phyloP scores from a whole-genome alignment of 1,140 invertebrate species.

The Varroa destructor region DNA sequence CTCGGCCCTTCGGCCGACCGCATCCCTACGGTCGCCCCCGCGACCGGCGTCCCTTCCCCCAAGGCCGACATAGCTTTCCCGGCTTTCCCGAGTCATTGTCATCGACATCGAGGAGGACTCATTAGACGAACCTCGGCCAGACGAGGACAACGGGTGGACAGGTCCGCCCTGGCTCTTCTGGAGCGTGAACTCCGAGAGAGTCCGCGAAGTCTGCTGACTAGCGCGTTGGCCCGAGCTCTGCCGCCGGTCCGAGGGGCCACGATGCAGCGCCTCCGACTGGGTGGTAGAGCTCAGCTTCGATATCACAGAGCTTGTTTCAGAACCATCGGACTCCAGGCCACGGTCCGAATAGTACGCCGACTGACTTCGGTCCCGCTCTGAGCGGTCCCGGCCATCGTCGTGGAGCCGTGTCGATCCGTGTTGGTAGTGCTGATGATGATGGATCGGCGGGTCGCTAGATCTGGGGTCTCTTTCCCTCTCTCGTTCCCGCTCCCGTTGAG shows the following conservation, averaged over 20 bases:
- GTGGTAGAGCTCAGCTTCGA: conserved; percentile 35
- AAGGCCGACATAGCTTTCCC: too few species aligned
- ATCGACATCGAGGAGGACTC: conserved; percentile 18
- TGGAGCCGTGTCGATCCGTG: conserved; percentile 16
- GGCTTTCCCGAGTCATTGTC: conserved; percentile 20
- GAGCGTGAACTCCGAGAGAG: conserved; percentile 21
- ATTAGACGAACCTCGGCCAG: conserved; percentile 28
- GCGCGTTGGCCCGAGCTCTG: conserved; percentile 13
- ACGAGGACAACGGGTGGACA: conserved; percentile 26
- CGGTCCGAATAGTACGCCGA: conserved; percentile 18
- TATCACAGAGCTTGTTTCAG: conserved; percentile 34
- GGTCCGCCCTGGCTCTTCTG: conserved; percentile 14
- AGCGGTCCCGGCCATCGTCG: conserved; percentile 4
- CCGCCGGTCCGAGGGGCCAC: conserved; percentile 25
- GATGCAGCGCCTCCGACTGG: conserved; percentile 32
- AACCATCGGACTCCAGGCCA: conserved; percentile 34
- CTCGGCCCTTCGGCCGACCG: conserved; percentile 15
- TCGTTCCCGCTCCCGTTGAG: too few species aligned
- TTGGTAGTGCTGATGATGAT: background rate
- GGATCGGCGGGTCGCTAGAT: background rate
- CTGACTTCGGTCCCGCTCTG: too few species aligned
- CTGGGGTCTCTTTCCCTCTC: too few species aligned
- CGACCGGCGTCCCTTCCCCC: too few species aligned
- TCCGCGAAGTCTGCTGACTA: conserved; percentile 24
- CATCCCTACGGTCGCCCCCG: conserved; percentile 3